These are phyloP conservation scores for Chaetura pelagica DNA, from an alignment of 2,113 vertebrate species.

Conservation along the genomic window DNA sequence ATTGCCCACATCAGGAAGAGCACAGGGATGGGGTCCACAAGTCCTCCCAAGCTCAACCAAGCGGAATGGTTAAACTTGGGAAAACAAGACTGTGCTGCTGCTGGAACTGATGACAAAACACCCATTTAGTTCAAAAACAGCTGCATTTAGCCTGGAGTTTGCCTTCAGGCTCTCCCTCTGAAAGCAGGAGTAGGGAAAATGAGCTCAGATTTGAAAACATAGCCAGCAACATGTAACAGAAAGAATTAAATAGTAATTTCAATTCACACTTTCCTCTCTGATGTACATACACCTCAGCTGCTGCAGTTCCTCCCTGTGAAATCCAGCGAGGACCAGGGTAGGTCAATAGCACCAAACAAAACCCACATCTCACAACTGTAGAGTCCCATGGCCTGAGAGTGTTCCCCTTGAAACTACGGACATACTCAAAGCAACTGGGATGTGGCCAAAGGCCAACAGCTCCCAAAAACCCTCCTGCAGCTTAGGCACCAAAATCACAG, in stretches of 20 bases:
- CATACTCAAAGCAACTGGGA: not conserved
- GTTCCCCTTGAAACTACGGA: not conserved
- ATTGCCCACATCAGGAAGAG: not conserved
- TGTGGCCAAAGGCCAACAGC: not conserved
- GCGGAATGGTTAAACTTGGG: not conserved
- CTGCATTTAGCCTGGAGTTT: not conserved
- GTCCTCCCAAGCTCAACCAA: not conserved
- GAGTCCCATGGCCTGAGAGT: not conserved
- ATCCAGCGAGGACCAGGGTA: not conserved
- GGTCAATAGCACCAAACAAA: not conserved
- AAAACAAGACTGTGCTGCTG: accelerated
- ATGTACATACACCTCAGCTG: not conserved
- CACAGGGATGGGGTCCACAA: not conserved
- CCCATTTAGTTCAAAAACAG: not conserved
- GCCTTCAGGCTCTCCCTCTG: not conserved
- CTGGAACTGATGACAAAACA: not conserved
- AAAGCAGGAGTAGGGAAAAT: not conserved
- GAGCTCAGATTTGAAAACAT: not conserved
- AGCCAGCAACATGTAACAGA: not conserved
- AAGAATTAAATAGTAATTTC: not conserved
- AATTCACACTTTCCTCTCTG: not conserved
- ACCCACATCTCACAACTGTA: not conserved
- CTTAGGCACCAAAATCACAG: not conserved
- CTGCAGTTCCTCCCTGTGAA: not conserved
- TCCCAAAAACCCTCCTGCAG: not conserved